Evolutionary conservation across 2,888 invertebrate genomes (phyloP), one percentile per base, ranked within the genome.

Genomic region (Marasmarcha lunaedactyla): DNA sequence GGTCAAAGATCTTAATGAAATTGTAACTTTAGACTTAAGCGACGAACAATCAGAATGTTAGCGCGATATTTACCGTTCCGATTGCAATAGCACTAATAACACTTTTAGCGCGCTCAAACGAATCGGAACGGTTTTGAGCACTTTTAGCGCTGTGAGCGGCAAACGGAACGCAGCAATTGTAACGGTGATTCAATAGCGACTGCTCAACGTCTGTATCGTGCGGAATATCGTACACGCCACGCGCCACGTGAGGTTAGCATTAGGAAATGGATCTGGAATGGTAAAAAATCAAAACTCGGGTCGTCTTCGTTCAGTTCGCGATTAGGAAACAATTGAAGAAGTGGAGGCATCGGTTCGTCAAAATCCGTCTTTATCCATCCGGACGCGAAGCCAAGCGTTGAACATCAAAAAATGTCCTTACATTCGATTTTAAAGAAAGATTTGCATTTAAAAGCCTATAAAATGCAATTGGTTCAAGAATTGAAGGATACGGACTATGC

Each of bases 351-450:
- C 50, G 12, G 45, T 49, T 46, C 43, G 46, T 40, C 42, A 47
- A 46, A 47, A 51, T 51, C 48, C 47, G 38, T 41, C 40, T 27
- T 37, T 40, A 42, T 49, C 46, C 25, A 43, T 42, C 34, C 48
- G 45, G 35, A 50, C 50, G 41, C 42, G 46, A 42, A 40, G 41
- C 35, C 47, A 48, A 44, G 37, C 40, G 9, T 42, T 50, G 25
- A 46, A 47, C 42, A 43, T 49, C 20, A 47, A 45, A 42, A 46
- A 44, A 42, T 39, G 30, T 42, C 47, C 33, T 44, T 50, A 33
- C 39, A 42, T 33, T 34, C 10, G 36, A 48, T 50, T 46, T 47
- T 46, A 37, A 46, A 42, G 33, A 36, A 34, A 34, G 36, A 42
- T 14, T 39, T 45, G 34, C 43, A 40, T 43, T 33, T 44, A 34